A percentile compares a stretch with the other conserved stretches of the same genome.
Conservation (phyloP, 2,888 invertebrate genomes). For the Xylota segnis region DNA sequence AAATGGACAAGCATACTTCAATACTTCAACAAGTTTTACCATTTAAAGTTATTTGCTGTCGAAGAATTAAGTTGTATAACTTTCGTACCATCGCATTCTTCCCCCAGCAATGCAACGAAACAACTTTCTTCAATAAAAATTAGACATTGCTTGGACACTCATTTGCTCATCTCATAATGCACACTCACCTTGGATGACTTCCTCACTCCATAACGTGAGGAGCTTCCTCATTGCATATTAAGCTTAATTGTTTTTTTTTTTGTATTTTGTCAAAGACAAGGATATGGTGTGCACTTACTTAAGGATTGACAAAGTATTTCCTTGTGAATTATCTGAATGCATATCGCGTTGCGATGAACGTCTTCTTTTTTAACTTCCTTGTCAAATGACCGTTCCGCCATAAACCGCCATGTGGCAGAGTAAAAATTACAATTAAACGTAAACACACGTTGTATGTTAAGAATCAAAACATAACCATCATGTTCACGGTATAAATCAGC, state of each 20-base stretch:
- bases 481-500: constrained; percentile 35
- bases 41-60: constrained; percentile 36
- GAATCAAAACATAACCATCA: constrained; percentile 38
- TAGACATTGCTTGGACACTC: constrained; percentile 55
- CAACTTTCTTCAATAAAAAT: constrained; percentile 62
- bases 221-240: constrained; percentile 59
- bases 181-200: constrained; percentile 57
- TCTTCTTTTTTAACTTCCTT: constrained; percentile 65
- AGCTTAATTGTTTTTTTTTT: background rate
- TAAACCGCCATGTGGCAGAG: constrained; percentile 36
- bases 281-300: constrained; percentile 17
- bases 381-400: constrained; percentile 28
- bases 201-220: constrained; percentile 45
- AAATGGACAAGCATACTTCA: background rate
- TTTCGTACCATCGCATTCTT: constrained; percentile 39
- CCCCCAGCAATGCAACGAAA: constrained; percentile 37
- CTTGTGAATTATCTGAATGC: constrained; percentile 55
- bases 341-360: constrained; percentile 34
- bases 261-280: constrained; percentile 23
- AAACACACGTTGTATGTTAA: constrained; percentile 22
- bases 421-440: constrained; percentile 11
- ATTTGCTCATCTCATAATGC: constrained; percentile 48
- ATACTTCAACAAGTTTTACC: constrained; percentile 20
- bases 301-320: constrained; percentile 58
- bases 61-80: constrained; percentile 47